These are phyloP conservation scores for Lasius platythorax DNA, from an alignment of 2,888 invertebrate genomes.

Conservation along the genomic window DNA sequence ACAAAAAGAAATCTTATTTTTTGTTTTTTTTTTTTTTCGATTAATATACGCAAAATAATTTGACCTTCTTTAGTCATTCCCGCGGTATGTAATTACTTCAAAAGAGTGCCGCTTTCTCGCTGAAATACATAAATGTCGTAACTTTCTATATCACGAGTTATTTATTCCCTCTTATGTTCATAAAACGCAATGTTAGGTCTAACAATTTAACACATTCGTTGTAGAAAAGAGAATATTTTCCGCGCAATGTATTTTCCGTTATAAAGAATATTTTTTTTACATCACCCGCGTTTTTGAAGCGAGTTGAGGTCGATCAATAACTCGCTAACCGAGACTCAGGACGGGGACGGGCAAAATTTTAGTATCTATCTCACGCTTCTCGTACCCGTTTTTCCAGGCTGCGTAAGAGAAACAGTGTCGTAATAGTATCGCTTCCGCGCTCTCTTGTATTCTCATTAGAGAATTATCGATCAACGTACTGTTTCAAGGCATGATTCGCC, in stretches of 20 bases:
- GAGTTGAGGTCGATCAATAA: constrained; percentile 29
- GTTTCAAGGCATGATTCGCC: neutral
- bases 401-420: neutral
- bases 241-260: neutral
- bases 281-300: neutral
- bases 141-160: neutral
- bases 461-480: constrained; percentile 21
- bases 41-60: neutral
- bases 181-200: neutral
- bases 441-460: constrained; percentile 27
- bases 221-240: neutral
- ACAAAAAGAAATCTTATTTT: neutral
- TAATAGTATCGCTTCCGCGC: neutral
- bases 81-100: neutral
- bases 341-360: constrained; percentile 8
- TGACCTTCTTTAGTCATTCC: neutral
- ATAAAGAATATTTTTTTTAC: neutral
- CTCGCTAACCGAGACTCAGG: neutral
- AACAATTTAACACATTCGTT: neutral
- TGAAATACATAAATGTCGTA: neutral
- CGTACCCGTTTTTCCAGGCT: neutral
- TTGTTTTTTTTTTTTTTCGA: neutral
- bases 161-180: neutral
- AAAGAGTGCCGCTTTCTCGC: neutral
- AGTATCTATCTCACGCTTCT: constrained; percentile 24